Conservation (phyloP, 2,113 vertebrate genomes). For the Pycnonotus jocosus region DNA sequence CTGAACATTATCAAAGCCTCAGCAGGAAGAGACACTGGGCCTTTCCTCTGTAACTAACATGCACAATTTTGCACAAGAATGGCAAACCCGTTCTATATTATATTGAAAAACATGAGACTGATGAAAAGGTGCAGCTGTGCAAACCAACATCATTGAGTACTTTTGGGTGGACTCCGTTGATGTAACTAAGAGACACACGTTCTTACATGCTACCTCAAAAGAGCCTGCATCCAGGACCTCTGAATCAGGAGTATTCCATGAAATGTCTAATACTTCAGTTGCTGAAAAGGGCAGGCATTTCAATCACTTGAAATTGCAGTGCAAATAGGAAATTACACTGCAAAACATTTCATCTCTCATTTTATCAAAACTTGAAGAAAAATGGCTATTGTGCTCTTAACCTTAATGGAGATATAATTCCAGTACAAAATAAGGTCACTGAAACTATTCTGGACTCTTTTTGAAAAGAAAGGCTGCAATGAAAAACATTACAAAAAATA, state of each 20-base stretch:
- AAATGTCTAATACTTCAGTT: background rate
- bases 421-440: background rate
- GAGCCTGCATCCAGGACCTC: background rate
- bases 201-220: background rate
- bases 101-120: background rate
- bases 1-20: background rate
- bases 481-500: background rate
- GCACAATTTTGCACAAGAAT: background rate
- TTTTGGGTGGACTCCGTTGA: background rate
- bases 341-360: background rate
- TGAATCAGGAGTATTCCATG: background rate
- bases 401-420: background rate
- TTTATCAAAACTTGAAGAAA: background rate
- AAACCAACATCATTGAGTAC: background rate
- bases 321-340: background rate
- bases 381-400: background rate
- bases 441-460: background rate
- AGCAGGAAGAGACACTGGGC: background rate
- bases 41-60: background rate
- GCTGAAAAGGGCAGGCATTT: background rate
- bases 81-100: background rate
- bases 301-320: background rate
- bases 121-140: background rate
- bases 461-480: background rate
- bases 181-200: background rate